Evolutionary conservation across 2,113 vertebrate species (phyloP).

Genomic region (Neodon shergylaensis): DNA sequence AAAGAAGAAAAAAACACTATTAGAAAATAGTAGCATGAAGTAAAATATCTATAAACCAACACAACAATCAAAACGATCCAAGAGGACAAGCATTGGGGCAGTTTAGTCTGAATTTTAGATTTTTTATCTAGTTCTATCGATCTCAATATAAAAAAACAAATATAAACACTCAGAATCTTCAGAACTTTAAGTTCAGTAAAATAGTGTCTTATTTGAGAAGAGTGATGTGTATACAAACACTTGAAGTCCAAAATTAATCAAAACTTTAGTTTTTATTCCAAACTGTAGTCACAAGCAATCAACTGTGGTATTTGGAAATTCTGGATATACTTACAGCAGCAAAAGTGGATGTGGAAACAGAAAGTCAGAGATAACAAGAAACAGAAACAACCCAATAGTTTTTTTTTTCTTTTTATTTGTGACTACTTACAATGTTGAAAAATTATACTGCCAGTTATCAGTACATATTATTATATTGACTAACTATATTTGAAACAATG

Average conservation of each 20-base stretch:
- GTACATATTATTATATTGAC: neutral
- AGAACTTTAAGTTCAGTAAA: neutral
- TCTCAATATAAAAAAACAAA: conserved; percentile 10
- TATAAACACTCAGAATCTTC: neutral
- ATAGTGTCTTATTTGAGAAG: neutral
- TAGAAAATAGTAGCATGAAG: neutral
- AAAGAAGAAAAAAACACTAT: neutral
- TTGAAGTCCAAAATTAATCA: conserved; percentile 16
- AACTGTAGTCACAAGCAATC: neutral
- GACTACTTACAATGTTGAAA: neutral
- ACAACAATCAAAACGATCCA: neutral
- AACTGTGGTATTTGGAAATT: neutral
- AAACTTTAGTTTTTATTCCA: conserved; percentile 34
- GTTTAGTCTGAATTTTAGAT: neutral
- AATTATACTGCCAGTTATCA: neutral
- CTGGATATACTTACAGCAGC: neutral
- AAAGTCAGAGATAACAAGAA: neutral
- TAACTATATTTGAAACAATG: neutral
- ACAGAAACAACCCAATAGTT: neutral
- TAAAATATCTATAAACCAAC: neutral
- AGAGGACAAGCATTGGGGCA: neutral
- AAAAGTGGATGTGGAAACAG: neutral
- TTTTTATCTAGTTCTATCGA: neutral
- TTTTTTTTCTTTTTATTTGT: neutral
- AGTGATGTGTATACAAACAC: neutral